A percentile compares a stretch with the other conserved stretches of the same genome.
Conservation (phyloP, 2,888 invertebrate genomes). For the Amblyjoppa fuscipennis region DNA sequence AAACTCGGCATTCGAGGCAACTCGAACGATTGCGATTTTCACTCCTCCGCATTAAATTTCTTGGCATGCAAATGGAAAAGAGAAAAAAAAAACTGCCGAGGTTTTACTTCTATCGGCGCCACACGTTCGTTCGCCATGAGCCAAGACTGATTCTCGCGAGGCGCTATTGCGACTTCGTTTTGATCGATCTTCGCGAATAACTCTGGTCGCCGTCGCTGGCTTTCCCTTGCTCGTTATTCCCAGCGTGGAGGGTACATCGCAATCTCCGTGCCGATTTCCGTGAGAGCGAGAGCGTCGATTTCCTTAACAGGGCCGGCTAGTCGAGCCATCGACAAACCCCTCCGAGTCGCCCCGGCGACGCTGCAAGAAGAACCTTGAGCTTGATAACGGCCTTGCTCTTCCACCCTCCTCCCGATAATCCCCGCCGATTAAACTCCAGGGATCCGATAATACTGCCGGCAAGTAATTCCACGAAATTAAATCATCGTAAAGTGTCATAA, state of each 20-base stretch:
- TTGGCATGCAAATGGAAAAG: neutral
- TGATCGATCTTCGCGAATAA: constrained; percentile 52
- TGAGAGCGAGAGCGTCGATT: constrained; percentile 65
- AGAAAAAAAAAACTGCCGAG: constrained; percentile 5
- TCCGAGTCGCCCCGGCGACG: neutral
- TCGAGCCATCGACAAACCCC: neutral
- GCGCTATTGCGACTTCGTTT: constrained; percentile 29
- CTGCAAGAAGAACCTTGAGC: neutral
- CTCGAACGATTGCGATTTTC: constrained; percentile 13
- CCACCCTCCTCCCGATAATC: constrained; percentile 24
- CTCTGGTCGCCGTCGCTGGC: constrained; percentile 61
- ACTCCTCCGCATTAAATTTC: constrained; percentile 6
- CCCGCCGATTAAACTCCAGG: constrained; percentile 7
- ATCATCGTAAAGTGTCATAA: constrained; percentile 46
- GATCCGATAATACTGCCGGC: constrained; percentile 36
- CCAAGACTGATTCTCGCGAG: neutral
- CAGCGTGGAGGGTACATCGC: constrained; percentile 59
- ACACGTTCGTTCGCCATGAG: constrained; percentile 36
- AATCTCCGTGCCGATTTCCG: constrained; percentile 71
- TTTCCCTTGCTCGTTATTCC: constrained; percentile 74
- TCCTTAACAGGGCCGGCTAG: constrained; percentile 47
- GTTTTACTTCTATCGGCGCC: constrained; percentile 28
- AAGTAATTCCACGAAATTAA: constrained; percentile 42
- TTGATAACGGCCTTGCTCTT: neutral
- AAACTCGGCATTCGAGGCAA: neutral